Percentiles rank a stretch among this genome's conserved stretches.
These are phyloP conservation scores for Cepphus grylle DNA, from an alignment of 2,113 vertebrate species.

Conservation along the genomic window DNA sequence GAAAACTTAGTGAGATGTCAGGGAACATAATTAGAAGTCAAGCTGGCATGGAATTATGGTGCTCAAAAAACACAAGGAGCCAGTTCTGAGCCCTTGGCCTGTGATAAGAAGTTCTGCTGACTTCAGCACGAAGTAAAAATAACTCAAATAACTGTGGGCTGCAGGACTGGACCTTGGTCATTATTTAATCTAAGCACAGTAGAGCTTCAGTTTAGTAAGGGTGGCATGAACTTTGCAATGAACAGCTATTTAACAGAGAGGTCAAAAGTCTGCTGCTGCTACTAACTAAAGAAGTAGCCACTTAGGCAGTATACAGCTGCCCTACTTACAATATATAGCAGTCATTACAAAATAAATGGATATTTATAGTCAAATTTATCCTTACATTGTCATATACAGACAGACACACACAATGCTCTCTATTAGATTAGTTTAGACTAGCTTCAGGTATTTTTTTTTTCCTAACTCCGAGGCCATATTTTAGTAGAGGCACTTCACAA, in stretches of 20 bases:
- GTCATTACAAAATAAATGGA: not conserved
- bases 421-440: not conserved
- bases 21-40: slow-evolving; percentile 18
- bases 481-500: not conserved
- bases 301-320: not conserved
- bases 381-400: not conserved
- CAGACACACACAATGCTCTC: not conserved
- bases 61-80: not conserved
- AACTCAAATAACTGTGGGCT: not conserved
- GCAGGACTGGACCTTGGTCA: not conserved
- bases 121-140: not conserved
- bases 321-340: not conserved
- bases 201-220: not conserved
- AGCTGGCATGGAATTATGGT: not conserved
- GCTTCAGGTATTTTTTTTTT: not conserved
- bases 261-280: not conserved
- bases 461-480: not conserved
- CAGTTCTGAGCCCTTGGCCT: not conserved
- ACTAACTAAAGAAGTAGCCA: not conserved
- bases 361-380: not conserved
- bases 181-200: not conserved
- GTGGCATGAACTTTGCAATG: not conserved
- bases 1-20: not conserved
- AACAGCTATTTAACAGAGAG: not conserved
- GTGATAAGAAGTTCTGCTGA: not conserved